These are phyloP conservation scores for Thalassarche chlororhynchos DNA, from an alignment of 2,113 vertebrate genomes.

Conservation along the genomic window DNA sequence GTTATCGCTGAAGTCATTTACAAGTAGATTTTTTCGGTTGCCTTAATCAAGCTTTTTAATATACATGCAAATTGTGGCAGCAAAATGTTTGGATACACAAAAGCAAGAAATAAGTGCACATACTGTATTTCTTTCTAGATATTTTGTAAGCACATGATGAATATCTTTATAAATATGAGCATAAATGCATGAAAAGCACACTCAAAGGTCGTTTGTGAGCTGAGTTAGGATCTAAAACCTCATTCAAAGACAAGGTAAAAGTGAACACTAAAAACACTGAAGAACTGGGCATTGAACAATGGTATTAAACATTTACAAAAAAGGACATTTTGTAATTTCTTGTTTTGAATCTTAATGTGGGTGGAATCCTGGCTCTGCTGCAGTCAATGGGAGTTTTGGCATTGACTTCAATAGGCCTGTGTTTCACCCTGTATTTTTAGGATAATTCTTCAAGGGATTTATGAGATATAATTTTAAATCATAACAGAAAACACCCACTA, in stretches of 20 bases:
- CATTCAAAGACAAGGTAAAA: neutral
- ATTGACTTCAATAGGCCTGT: conserved; percentile 57
- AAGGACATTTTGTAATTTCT: conserved; percentile 27
- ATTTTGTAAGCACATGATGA: neutral
- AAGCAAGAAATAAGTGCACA: neutral
- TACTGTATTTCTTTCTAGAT: neutral
- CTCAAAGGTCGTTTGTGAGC: neutral
- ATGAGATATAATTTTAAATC: conserved; percentile 60
- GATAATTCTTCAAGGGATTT: conserved; percentile 58
- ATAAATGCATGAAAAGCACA: neutral
- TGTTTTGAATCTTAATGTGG: conserved; percentile 60
- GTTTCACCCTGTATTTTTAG: conserved; percentile 58
- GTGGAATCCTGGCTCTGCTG: conserved; percentile 59
- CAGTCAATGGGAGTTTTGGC: conserved; percentile 62
- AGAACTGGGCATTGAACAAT: neutral
- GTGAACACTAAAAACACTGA: neutral
- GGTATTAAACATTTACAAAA: neutral
- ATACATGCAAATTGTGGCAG: conserved; percentile 55
- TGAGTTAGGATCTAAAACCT: neutral
- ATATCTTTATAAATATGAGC: neutral
- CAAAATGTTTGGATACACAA: conserved; percentile 2
- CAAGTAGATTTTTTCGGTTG: conserved; percentile 5
- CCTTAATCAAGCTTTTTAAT: conserved; percentile 49
- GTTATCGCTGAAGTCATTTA: conserved; percentile 37
- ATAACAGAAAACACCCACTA: conserved; percentile 72